Percentiles rank a stretch among this genome's conserved stretches.
Conservation (phyloP, 2,113 vertebrate species). For the Dipodomys spectabilis region DNA sequence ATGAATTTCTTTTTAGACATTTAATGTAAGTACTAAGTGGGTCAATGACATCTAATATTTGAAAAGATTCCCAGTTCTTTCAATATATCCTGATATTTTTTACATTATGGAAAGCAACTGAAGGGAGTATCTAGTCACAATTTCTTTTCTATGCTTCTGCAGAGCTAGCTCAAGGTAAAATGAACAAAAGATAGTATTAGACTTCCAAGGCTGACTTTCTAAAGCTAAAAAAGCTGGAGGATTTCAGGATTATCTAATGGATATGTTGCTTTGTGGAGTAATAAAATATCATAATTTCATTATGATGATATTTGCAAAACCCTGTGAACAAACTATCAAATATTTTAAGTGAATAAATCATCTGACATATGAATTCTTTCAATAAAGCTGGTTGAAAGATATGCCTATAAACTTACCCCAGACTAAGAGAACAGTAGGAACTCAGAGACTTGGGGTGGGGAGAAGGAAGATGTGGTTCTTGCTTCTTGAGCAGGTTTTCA, state of each 20-base stretch:
- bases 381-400: neutral
- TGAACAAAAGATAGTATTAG: neutral
- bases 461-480: neutral
- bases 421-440: neutral
- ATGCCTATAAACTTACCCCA: neutral
- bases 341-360: neutral
- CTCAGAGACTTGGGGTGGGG: neutral
- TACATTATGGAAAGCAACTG: conserved; percentile 12
- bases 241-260: neutral
- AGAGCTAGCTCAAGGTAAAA: conserved; percentile 22
- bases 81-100: conserved; percentile 29
- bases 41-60: conserved; percentile 13
- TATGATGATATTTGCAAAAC: neutral
- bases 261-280: neutral
- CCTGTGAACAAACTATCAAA: neutral
- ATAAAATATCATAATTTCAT: neutral
- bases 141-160: conserved; percentile 4
- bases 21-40: neutral
- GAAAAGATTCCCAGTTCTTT: neutral
- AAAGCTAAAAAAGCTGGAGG: neutral
- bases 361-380: neutral
- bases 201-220: neutral
- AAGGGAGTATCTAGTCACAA: neutral
- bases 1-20: conserved; percentile 16
- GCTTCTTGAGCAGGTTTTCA: conserved; percentile 30